Evolutionary conservation across 2,888 invertebrate genomes (phyloP).

Genomic region (Cheilosia vernalis): DNA sequence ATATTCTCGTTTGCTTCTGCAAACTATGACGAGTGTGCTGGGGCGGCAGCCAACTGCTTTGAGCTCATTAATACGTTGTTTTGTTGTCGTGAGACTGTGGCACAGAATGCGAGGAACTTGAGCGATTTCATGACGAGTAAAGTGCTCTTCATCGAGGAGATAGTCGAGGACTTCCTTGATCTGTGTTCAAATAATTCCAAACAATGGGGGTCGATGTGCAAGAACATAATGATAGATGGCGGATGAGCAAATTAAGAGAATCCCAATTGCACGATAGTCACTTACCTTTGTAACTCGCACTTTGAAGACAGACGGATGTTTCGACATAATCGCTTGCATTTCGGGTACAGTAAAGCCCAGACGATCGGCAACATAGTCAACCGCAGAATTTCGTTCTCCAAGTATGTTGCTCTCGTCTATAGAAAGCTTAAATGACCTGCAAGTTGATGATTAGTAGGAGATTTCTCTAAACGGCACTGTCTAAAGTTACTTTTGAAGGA

Average conservation of each 20-base stretch:
- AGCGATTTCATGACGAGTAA: constrained; percentile 84
- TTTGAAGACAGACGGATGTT: constrained; percentile 84
- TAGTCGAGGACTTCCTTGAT: constrained; percentile 86
- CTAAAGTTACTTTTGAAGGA: constrained; percentile 84
- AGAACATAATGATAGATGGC: not conserved
- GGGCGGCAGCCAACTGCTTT: constrained; percentile 84
- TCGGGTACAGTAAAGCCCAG: constrained; percentile 84
- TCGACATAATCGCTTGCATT: constrained; percentile 84
- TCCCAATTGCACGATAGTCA: not conserved
- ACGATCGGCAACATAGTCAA: constrained; percentile 85
- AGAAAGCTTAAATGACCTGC: constrained; percentile 80
- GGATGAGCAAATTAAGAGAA: not conserved
- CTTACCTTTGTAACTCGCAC: constrained; percentile 85
- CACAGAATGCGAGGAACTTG: constrained; percentile 85
- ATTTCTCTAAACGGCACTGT: not conserved
- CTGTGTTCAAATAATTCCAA: too few species aligned
- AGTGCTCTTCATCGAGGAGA: constrained; percentile 84
- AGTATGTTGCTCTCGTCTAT: constrained; percentile 84
- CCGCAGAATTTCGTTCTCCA: constrained; percentile 84
- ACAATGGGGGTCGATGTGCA: too few species aligned
- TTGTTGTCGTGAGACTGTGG: constrained; percentile 85
- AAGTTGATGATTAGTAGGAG: constrained; percentile 73
- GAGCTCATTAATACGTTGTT: constrained; percentile 84
- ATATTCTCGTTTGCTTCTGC: constrained; percentile 85
- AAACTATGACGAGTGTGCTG: constrained; percentile 85